Evolutionary conservation across 1,140 invertebrate species (phyloP).

Genomic region (Potamilus streckersoni): DNA sequence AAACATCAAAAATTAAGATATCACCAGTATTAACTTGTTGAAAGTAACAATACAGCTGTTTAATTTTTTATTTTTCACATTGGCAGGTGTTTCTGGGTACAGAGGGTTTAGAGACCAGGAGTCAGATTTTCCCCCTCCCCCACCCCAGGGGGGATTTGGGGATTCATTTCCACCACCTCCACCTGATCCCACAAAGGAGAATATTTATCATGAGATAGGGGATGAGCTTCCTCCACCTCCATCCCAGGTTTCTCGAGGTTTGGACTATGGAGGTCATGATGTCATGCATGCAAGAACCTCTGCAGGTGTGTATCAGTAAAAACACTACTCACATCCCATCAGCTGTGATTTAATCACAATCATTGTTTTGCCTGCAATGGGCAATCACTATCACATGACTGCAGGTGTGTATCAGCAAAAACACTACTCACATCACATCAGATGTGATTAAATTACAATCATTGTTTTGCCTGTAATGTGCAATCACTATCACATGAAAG

Average conservation of each 20-base stretch:
- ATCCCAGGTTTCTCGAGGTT: constrained; percentile 41
- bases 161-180: constrained; percentile 32
- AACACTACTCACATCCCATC: constrained; percentile 15
- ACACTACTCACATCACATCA: constrained; percentile 16
- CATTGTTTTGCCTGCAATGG: neutral
- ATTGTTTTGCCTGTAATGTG: neutral
- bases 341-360: neutral
- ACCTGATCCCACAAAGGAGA: constrained; percentile 25
- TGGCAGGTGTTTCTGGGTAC: too few relatives aligned
- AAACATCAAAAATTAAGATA: too few relatives aligned
- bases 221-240: constrained; percentile 43
- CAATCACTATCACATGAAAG: constrained; percentile 4
- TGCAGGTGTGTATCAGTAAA: constrained; percentile 12
- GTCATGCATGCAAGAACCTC: constrained; percentile 19
- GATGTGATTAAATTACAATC: neutral
- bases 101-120: constrained; percentile 6
- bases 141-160: constrained; percentile 42
- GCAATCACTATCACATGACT: neutral
- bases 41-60: too few relatives aligned
- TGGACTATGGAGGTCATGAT: constrained; percentile 24
- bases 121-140: constrained; percentile 48
- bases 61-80: too few relatives aligned
- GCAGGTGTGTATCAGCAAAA: constrained; percentile 9
- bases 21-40: too few relatives aligned
- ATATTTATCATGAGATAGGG: constrained; percentile 34